Evolutionary conservation across 2,113 vertebrate genomes (phyloP).

Genomic region (Dendropsophus ebraccatus): DNA sequence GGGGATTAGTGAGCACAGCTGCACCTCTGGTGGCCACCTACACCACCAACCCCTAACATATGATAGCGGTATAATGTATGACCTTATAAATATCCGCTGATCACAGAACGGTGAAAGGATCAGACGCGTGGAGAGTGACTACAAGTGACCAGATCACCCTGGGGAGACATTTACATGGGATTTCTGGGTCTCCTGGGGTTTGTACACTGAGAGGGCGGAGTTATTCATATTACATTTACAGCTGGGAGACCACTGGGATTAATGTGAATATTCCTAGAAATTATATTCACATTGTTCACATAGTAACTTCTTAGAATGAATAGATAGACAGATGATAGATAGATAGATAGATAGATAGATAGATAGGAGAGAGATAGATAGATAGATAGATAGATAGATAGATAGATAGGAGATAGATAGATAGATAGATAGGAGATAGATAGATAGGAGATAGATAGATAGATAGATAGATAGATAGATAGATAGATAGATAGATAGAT

Average conservation of each 20-base stretch:
- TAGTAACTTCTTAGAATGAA: too few relatives aligned
- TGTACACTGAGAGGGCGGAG: not conserved
- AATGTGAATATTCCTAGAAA: not conserved
- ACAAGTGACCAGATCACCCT: not conserved
- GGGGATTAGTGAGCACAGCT: not conserved
- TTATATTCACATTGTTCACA: too few relatives aligned
- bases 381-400: slow-evolving; percentile 12
- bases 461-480: too few relatives aligned
- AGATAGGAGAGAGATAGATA: not conserved
- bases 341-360: not conserved
- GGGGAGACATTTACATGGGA: not conserved
- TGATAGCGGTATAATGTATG: not conserved
- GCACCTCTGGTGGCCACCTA: not conserved
- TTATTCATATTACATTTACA: not conserved
- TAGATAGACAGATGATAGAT: too few relatives aligned
- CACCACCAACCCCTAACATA: not conserved
- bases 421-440: not conserved
- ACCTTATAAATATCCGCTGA: not conserved
- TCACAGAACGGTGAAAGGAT: not conserved
- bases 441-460: not conserved
- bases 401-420: not conserved
- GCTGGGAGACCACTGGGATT: not conserved
- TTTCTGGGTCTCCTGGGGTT: not conserved
- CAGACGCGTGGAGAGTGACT: not conserved
- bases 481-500: too few relatives aligned